Evolutionary conservation across 2,888 invertebrate species (phyloP).

Genomic region (Agrotis puta): DNA sequence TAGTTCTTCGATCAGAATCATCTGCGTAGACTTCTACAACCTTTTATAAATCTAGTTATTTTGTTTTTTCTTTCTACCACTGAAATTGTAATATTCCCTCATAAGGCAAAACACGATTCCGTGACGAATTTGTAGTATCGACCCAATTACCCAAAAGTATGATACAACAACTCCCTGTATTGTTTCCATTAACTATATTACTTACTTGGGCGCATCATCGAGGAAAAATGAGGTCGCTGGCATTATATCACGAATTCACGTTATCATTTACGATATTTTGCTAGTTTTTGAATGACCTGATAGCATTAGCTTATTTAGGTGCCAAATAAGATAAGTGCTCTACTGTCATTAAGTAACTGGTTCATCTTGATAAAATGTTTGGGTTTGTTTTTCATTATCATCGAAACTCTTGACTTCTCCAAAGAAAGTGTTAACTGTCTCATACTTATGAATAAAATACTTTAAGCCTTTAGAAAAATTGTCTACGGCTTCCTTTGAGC

Average conservation of each 20-base stretch:
- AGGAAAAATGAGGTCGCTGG: constrained; percentile 54
- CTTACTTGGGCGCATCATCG: constrained; percentile 55
- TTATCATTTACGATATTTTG: constrained; percentile 53
- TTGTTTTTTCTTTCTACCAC: background rate
- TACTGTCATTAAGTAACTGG: constrained; percentile 33
- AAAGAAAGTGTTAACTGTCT: constrained; percentile 1
- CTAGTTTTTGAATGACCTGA: constrained; percentile 35
- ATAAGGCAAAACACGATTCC: constrained; percentile 8
- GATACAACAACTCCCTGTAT: constrained; percentile 53
- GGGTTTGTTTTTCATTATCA: background rate
- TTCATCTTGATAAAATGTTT: constrained; percentile 42
- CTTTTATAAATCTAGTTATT: background rate
- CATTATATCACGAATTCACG: constrained; percentile 45
- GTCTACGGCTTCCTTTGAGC: constrained; percentile 47
- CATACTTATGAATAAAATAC: constrained; percentile 22
- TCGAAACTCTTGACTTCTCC: background rate
- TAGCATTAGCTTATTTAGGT: constrained; percentile 25
- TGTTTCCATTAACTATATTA: constrained; percentile 65
- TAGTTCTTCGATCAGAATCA: background rate
- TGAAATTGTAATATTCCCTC: background rate
- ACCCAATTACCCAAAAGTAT: constrained; percentile 55
- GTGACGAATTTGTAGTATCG: constrained; percentile 37
- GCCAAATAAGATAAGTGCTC: constrained; percentile 33
- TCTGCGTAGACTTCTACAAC: background rate
- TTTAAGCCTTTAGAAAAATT: constrained; percentile 9